These are phyloP conservation scores for Agapetus fuscipes DNA, from an alignment of 2,888 invertebrate species.

Conservation along the genomic window DNA sequence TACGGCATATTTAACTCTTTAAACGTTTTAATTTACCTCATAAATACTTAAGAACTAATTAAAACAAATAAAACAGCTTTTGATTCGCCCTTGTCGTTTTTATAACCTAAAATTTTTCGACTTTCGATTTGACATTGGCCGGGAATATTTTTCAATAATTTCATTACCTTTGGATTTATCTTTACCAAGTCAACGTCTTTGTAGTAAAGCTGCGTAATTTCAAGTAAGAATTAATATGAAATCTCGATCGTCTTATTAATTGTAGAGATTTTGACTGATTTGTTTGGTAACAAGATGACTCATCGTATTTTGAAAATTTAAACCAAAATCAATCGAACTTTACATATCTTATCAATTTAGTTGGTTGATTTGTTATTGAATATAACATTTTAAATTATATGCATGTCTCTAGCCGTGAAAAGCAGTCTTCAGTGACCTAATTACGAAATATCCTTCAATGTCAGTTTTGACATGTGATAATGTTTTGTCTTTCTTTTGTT, in stretches of 20 bases:
- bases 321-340: no score
- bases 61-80: no score
- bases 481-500: no score
- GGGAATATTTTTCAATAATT: conserved; percentile 7
- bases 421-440: no score
- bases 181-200: no score
- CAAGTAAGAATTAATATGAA: not conserved
- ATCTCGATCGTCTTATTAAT: not conserved
- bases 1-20: conserved; percentile 4
- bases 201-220: no score
- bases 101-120: conserved; percentile 13
- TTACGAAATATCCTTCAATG: no score
- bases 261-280: not conserved
- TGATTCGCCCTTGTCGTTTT: conserved; percentile 4
- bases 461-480: no score
- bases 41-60: no score
- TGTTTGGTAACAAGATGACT: conserved; percentile 3
- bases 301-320: conserved; percentile 10
- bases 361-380: not conserved
- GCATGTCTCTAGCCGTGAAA: no score
- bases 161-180: no score
- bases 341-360: no score
- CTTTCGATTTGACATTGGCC: conserved; percentile 10
- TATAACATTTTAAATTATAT: not conserved
- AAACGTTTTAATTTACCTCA: not conserved